phyloP scores from a whole-genome alignment of 2,113 vertebrate species.

The Rissa tridactyla region DNA sequence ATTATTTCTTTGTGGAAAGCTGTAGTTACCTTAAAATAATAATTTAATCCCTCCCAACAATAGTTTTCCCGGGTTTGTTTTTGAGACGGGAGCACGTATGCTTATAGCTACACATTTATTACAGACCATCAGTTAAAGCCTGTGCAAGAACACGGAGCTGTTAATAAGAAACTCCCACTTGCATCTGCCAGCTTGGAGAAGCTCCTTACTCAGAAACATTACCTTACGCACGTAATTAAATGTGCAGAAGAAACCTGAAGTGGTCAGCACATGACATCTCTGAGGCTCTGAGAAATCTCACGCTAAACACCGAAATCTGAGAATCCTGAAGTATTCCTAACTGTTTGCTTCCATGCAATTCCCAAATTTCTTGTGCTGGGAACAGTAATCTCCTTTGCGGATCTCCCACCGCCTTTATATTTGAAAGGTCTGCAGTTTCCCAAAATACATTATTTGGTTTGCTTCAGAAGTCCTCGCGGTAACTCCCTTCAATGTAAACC shows the following conservation, averaged over 20 bases:
- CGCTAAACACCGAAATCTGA: background rate
- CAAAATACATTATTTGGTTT: background rate
- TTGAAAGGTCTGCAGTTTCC: constrained; percentile 12
- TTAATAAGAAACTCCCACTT: constrained; percentile 61
- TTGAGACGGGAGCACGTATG: background rate
- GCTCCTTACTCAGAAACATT: background rate
- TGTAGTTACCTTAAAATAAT: constrained; percentile 60
- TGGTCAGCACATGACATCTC: background rate
- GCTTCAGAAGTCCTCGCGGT: background rate
- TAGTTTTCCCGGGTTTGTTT: constrained; percentile 45
- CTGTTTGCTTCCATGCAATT: background rate
- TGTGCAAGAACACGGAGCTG: background rate
- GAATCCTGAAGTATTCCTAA: background rate
- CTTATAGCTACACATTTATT: constrained; percentile 23
- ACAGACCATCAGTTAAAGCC: constrained; percentile 9
- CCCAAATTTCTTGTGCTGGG: background rate
- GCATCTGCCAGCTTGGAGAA: constrained; percentile 37
- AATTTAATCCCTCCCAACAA: constrained; percentile 56
- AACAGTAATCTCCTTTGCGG: background rate
- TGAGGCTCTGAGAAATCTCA: background rate
- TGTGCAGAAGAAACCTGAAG: background rate
- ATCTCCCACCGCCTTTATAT: background rate
- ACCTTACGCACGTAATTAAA: background rate
- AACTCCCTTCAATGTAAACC: background rate
- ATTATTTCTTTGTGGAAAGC: constrained; percentile 58